Evolutionary conservation across 2,113 vertebrate genomes (phyloP), one percentile per base, ranked within the genome.

Genomic region (Ochotona princeps): DNA sequence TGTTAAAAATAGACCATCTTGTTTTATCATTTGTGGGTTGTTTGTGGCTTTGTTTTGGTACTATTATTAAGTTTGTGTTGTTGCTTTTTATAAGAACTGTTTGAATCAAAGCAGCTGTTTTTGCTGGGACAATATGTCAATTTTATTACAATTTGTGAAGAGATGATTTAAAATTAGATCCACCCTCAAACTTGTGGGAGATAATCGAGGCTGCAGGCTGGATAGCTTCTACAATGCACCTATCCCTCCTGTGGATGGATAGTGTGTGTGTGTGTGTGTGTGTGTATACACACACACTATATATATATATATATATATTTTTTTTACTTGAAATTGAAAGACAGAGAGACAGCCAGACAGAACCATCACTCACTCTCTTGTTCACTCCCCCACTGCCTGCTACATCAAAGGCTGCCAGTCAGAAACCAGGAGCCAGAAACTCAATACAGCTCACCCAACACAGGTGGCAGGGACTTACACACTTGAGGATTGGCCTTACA

Each of bases 61-160:
- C 61, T 96, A 30, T 4, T 88, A 85, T 49, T 78, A 83, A 86
- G 66, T 85, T 95, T 79, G 13, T 89, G 14, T 57, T 90, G 7
- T 12, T 95, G 81, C 35, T 93, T 97, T 93, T 95, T 60, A 70
- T 35, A 54, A 4, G 17, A 92, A 80, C 35, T 73, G 61, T 63
- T 96, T 97, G 67, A 95, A 66, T 96, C 32, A 95, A 96, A 96
- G 89, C 67, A 94, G 89, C n/a, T 95, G 7, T 30, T 84, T 96
- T 95, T 8, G 60, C 54, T 93, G n/a, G 25, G 73, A 95, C 74
- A 86, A 66, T 79, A 60, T 83, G 9, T 78, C 88, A 65, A 54
- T 92, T 94, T 35, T 87, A 9, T 21, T 94, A 60, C 63, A 87
- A 76, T 97, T 60, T 87, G 35, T 85, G 88, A 95, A 87, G 70